These are phyloP conservation scores for Pseudanteris insignis DNA, from an alignment of 2,888 invertebrate genomes.

Conservation along the genomic window DNA sequence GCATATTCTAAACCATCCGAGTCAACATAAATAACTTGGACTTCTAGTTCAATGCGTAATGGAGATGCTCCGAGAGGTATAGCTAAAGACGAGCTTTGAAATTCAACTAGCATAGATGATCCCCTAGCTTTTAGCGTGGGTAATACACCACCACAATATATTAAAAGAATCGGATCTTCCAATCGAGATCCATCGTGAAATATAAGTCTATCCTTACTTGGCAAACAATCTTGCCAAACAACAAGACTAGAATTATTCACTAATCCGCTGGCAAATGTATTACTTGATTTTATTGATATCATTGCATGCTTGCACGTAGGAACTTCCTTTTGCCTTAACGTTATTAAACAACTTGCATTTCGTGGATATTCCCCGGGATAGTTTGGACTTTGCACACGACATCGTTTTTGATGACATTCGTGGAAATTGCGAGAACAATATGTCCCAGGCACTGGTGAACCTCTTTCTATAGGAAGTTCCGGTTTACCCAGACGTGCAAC, in stretches of 20 bases:
- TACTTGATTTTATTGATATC: slow-evolving; percentile 74
- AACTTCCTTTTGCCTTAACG: slow-evolving; percentile 83
- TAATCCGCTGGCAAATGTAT: slow-evolving; percentile 34
- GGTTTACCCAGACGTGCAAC: slow-evolving; percentile 82
- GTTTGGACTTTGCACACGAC: slow-evolving; percentile 88
- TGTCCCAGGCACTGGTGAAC: slow-evolving; percentile 84
- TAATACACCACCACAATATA: slow-evolving; percentile 88
- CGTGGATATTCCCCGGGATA: slow-evolving; percentile 89
- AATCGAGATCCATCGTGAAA: slow-evolving; percentile 86
- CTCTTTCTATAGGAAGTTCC: slow-evolving; percentile 81
- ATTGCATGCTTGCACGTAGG: slow-evolving; percentile 91
- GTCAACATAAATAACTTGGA: slow-evolving; percentile 88
- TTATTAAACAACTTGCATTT: slow-evolving; percentile 92
- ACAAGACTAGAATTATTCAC: slow-evolving; percentile 67
- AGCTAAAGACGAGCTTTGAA: slow-evolving; percentile 85
- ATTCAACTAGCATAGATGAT: slow-evolving; percentile 86
- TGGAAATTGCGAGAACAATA: slow-evolving; percentile 87
- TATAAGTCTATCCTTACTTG: slow-evolving; percentile 83
- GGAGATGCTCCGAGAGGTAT: slow-evolving; percentile 79
- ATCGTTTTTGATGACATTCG: slow-evolving; percentile 85
- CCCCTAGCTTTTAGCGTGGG: slow-evolving; percentile 80
- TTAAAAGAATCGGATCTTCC: slow-evolving; percentile 83
- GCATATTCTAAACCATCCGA: slow-evolving; percentile 88
- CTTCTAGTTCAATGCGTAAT: slow-evolving; percentile 83
- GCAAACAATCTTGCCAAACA: slow-evolving; percentile 86